Evolutionary conservation across 2,888 invertebrate genomes (phyloP).

Genomic region (Drosophila atroscutellata): DNA sequence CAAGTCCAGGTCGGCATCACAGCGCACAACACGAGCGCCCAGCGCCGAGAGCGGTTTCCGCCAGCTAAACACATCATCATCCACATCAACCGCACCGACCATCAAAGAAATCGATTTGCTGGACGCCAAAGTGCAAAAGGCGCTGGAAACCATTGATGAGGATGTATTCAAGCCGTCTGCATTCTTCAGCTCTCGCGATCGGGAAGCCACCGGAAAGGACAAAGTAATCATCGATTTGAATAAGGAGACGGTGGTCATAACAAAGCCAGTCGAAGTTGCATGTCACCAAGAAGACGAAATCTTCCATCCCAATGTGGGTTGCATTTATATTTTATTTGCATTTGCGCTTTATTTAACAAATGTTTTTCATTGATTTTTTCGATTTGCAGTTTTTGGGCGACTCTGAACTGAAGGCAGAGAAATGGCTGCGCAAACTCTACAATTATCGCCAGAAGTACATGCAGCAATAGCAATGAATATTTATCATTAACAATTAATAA

Average conservation of each 20-base stretch:
- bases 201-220: constrained; percentile 86
- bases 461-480: constrained; percentile 80
- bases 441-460: constrained; percentile 88
- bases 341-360: constrained; percentile 19
- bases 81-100: constrained; percentile 19
- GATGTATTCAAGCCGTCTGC: constrained; percentile 89
- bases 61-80: constrained; percentile 21
- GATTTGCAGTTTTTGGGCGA: constrained; percentile 88
- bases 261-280: constrained; percentile 84
- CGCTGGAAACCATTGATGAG: constrained; percentile 89
- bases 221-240: constrained; percentile 90
- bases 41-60: constrained; percentile 74
- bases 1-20: constrained; percentile 63
- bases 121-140: constrained; percentile 82
- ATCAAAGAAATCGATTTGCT: constrained; percentile 71
- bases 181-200: constrained; percentile 86
- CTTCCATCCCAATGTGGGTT: constrained; percentile 89
- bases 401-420: constrained; percentile 89
- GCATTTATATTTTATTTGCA: neutral
- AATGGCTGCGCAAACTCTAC: constrained; percentile 90
- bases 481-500: constrained; percentile 47
- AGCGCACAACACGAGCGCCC: constrained; percentile 61
- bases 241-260: constrained; percentile 89
- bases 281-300: constrained; percentile 87
- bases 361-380: constrained; percentile 4